Evolutionary conservation across 2,113 vertebrate genomes (phyloP), one percentile per base, ranked within the genome.

Genomic region (Synchiropus splendidus): DNA sequence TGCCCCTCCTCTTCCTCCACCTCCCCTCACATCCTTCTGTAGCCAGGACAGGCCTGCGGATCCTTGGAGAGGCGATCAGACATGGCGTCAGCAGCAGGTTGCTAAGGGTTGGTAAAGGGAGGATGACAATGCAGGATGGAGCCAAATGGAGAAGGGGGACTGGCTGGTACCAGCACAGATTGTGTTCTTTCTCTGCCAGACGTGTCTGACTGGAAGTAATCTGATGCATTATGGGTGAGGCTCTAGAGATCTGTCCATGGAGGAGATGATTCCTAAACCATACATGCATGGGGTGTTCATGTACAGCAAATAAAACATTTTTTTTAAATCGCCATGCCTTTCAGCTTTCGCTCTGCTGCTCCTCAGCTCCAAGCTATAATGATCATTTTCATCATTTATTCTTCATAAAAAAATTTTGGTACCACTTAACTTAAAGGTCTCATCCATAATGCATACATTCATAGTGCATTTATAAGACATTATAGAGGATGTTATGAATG

Each of bases 161-260:
- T 37, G 36, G 42, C 40, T 4, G 18, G n/a, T 15, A 51, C 48
- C 9, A 4, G 16, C 11, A 10, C 44, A 34, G 36, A 30, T 15
- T 10, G 48, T 38, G 21, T n/a, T 9, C 13, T 1, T 11, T 55
- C 39, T 45, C 41, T 34, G 36, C 34, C 17, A 2, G 31, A 54
- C 3, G 49, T 39, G 40, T 43, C 45, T 39, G 55, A 70, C 45
- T 45, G 61, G 53, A 67, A 66, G 36, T 54, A 48, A 64, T 51
- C 39, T 73, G 51, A 68, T 76, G 48, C 58, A 74, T 74, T 63
- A 77, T 71, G 58, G 2, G 49, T 46, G 56, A 79, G 54, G 47
- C 41, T 52, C 17, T 30, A 3, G 15, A 30, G 48, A 5, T 12
- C 30, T 9, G 31, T n/a, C n/a, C 17, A 44, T 48, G 37, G 43